Base-by-base conservation (phyloP, 2,113 vertebrate genomes). In the Rhodinocichla rosea region DNA sequence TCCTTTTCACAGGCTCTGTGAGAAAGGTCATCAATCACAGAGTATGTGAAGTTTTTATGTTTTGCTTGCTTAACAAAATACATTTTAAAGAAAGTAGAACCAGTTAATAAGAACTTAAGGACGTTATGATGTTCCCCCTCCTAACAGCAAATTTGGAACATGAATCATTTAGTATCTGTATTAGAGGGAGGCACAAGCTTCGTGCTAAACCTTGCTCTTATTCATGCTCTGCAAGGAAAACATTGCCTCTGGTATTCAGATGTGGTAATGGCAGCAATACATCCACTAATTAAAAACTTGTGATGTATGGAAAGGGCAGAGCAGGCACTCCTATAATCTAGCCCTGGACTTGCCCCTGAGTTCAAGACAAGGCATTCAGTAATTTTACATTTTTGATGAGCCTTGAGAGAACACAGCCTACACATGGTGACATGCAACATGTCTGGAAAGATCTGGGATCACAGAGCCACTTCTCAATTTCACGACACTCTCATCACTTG, bases 1-100 rank as follows among this genome's bases (percentile, higher is more conserved):
- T 98, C 89, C 92, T 70, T 74, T 90, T 97, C 96, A 91, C 77
- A 32, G 89, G 55, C 74, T 77, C 96, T 52, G 82, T 53, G 67
- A 83, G 95, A 97, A 98, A 98, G 98, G 98, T 97, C 96, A 98
- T 98, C 98, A 97, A 89, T 98, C 98, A 97, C 9, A 0, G 53
- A 56, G 19, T 15, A 45, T 28, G 71, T 67, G 92, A 95, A 55
- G 71, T 76, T 88, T 96, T 97, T 94, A 89, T 95, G 92, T 90
- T 97, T 95, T 96, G 95, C 96, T 97, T 96, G 79, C 97, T 97
- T 97, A 96, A 97, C 95, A 96, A 97, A 97, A 95, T 59, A 30
- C 40, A 71, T 92, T 93, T 95, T 89, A 90, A 85, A 86, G 94
- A 50, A 94, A 84, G 68, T 59, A 77, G 79, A 95, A 82, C 42